A percentile compares a stretch with the other conserved stretches of the same genome.
Evolutionary conservation across 2,888 invertebrate genomes (phyloP).

Genomic region (Melanotus villosus): DNA sequence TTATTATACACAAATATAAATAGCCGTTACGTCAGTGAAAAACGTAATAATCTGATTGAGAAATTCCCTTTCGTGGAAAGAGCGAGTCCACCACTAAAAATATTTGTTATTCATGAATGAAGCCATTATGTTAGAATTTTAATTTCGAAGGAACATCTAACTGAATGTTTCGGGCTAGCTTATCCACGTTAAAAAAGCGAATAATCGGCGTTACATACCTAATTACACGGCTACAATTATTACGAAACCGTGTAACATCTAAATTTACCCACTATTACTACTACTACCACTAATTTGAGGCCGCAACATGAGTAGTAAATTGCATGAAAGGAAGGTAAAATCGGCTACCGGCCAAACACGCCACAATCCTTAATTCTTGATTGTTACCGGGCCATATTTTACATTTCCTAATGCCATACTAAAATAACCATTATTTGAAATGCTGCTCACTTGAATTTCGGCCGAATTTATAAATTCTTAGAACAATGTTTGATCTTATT

Average conservation of each 20-base stretch:
- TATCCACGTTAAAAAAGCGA: no score
- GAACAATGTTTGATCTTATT: slow-evolving; percentile 13
- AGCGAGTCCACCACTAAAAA: no score
- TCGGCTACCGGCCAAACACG: slow-evolving; percentile 24
- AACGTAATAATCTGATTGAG: no score
- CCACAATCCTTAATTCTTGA: slow-evolving; percentile 27
- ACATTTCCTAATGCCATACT: slow-evolving; percentile 2
- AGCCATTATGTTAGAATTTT: no score
- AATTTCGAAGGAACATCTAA: no score
- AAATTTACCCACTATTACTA: slow-evolving; percentile 26
- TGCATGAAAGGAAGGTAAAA: slow-evolving; percentile 31
- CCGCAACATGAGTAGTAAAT: slow-evolving; percentile 22
- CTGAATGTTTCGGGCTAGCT: no score
- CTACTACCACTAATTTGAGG: slow-evolving; percentile 26
- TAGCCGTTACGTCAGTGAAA: no score
- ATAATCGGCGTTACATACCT: no score
- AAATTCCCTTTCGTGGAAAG: no score
- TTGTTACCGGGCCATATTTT: slow-evolving; percentile 18
- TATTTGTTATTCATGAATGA: no score
- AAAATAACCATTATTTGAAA: neutral
- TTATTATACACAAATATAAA: no score
- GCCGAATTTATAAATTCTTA: neutral
- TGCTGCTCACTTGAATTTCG: slow-evolving; percentile 1
- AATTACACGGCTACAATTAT: slow-evolving; percentile 16
- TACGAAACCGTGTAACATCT: slow-evolving; percentile 22